A percentile compares a stretch with the other conserved stretches of the same genome.
Conservation (phyloP, 2,113 vertebrate species). For the human (Homo sapiens) region DNA sequence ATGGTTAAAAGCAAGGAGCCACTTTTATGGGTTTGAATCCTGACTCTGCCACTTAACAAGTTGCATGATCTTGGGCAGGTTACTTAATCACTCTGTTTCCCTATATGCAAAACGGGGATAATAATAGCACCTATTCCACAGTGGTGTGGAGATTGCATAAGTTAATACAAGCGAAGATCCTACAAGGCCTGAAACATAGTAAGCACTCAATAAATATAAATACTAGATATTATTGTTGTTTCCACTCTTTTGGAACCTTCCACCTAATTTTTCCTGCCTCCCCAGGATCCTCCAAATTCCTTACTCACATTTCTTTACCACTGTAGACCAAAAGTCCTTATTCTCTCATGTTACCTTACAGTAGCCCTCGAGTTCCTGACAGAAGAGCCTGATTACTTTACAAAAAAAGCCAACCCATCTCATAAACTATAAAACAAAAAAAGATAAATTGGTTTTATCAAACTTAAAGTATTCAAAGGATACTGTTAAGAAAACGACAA, state of each 20-base stretch:
- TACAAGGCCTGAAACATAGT: background rate
- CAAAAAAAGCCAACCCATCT: background rate
- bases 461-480: conserved; percentile 17
- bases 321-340: background rate
- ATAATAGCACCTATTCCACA: background rate
- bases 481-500: background rate
- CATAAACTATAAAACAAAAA: background rate
- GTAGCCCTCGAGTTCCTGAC: background rate
- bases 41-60: background rate
- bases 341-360: background rate
- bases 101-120: background rate
- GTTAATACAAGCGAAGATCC: background rate
- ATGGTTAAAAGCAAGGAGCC: background rate
- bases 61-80: background rate
- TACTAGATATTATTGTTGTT: background rate
- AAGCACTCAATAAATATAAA: background rate
- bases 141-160: background rate
- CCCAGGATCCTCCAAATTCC: background rate
- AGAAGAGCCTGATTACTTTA: background rate
- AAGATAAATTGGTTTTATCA: background rate
- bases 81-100: background rate
- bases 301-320: background rate
- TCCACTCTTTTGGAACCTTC: background rate
- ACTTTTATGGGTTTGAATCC: background rate
- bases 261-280: background rate